Base-by-base conservation (phyloP, 2,113 vertebrate genomes). In the Solenodon paradoxus region DNA sequence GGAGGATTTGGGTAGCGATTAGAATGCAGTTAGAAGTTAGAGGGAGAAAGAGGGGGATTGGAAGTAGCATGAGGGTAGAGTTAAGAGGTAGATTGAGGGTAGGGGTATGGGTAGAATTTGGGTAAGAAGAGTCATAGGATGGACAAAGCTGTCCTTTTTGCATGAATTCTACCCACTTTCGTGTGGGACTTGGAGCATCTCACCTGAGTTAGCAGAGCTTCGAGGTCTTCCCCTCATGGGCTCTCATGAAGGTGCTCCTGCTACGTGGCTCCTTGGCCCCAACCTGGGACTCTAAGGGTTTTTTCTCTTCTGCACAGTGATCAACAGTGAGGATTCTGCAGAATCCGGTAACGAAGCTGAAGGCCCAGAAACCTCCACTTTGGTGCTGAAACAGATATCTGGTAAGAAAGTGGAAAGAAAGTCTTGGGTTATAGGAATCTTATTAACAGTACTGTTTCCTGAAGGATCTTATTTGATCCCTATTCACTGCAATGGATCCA, bases 271-370 rank as follows among this genome's bases (percentile, higher is more conserved):
- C 51, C 45, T n/a, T 35, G 19, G 28, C 10, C 55, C 66, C n/a
- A 26, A 28, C 26, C 55, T 13, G 35, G 66, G 64, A 53, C 42
- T 2, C 81, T 59, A 61, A 78, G 6, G 17, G n/a, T 1, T 17
- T 63, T 92, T 71, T 12, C 32, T 95, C 32, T 24, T 91, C 71
- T 88, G 2, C n/a, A 35, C 81, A 97, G 97, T 86, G 38, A 92
- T 96, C 95, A 94, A 55, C 72, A 96, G 82, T 64, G 93, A 92
- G 0, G 93, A 96, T 47, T 86, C 83, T 0, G 24, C n/a, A 9
- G 83, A 69, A 32, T 24, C 5, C 83, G 72, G 12, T 38, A 88
- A 90, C 7, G 40, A 0, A 68, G 71, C 71, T 0, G n/a, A 77
- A 22, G 0, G 2, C 28, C 13, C 9, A 0, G 7, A 32, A 77